phyloP scores from a whole-genome alignment of 2,888 invertebrate species.

The Mesorhabditis sp. region DNA sequence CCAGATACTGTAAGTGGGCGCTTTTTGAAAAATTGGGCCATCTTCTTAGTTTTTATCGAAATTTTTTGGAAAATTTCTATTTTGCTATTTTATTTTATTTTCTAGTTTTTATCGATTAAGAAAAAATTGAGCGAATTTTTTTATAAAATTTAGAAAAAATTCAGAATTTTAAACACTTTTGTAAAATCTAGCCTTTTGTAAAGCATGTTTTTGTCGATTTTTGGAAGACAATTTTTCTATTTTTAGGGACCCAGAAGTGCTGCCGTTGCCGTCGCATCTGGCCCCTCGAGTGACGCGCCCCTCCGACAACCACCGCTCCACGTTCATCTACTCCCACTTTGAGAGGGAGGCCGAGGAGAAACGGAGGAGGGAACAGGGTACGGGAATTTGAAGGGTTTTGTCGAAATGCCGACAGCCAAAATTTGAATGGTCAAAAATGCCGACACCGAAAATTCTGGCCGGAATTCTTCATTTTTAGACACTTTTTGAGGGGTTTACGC shows the following conservation, averaged over 20 bases:
- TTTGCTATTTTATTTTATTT: no score
- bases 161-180: no score
- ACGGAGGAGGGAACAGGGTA: conserved; percentile 10
- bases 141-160: no score
- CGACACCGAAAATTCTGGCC: no score
- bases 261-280: conserved; percentile 42
- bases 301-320: conserved; percentile 23
- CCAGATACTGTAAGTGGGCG: conserved; percentile 35
- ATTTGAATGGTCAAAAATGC: background rate
- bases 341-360: conserved; percentile 30
- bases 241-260: conserved; percentile 43
- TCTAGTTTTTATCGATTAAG: no score
- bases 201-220: no score
- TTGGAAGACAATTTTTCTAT: background rate
- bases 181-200: no score
- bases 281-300: conserved; percentile 43
- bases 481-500: no score
- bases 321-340: conserved; percentile 56
- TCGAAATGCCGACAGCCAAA: background rate
- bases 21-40: background rate
- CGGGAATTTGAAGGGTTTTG: background rate
- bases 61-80: no score
- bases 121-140: no score
- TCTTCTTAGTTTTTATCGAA: background rate
- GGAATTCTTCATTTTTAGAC: no score